Conservation (phyloP, 2,797 vertebrate species). For the Sebastolobus altivelis region DNA sequence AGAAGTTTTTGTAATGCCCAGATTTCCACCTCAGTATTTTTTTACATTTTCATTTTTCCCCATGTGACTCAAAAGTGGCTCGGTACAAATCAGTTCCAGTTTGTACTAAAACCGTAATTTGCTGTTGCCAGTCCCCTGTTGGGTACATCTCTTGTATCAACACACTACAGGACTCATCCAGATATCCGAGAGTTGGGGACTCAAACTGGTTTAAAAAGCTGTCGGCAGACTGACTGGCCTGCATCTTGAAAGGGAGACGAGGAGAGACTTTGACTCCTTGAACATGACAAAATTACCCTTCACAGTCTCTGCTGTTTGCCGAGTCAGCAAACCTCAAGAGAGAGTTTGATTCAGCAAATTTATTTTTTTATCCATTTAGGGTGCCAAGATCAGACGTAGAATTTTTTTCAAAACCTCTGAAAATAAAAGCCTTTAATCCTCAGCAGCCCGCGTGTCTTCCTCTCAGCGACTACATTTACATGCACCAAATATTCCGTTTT, state of each 20-base stretch:
- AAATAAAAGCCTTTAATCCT: background rate
- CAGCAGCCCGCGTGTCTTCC: background rate
- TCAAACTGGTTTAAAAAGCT: background rate
- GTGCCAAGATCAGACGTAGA: background rate
- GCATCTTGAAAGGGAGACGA: background rate
- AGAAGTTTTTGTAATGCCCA: background rate
- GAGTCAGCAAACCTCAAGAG: slow-evolving; percentile 9
- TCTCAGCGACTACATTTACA: background rate
- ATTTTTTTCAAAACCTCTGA: background rate
- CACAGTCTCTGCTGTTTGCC: background rate
- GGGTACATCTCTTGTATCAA: background rate
- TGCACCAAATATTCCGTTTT: no score
- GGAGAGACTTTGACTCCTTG: slow-evolving; percentile 8
- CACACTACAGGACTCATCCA: background rate
- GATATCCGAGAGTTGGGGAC: background rate
- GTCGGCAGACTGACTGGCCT: background rate
- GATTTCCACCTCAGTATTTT: background rate
- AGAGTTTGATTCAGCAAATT: slow-evolving; percentile 7
- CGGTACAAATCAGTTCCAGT: background rate
- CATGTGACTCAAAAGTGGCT: background rate
- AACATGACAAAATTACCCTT: slow-evolving; percentile 4
- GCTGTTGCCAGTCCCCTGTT: background rate
- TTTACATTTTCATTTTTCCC: background rate
- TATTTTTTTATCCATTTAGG: slow-evolving; percentile 11
- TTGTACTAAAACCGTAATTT: background rate